Evolutionary conservation across 2,888 invertebrate species (phyloP).

Genomic region (Phlogophora meticulosa): DNA sequence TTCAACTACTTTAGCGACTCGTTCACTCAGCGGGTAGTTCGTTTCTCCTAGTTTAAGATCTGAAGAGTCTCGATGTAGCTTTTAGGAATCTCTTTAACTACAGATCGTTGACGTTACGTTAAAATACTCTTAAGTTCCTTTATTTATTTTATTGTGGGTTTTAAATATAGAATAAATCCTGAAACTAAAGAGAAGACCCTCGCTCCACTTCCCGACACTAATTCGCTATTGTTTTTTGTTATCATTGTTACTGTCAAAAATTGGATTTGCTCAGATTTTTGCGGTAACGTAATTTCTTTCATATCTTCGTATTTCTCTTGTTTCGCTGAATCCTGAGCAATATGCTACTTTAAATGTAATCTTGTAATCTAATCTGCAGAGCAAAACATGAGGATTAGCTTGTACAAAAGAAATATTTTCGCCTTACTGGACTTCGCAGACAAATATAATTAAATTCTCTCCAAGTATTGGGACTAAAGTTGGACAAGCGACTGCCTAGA

Average conservation of each 20-base stretch:
- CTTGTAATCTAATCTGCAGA: slow-evolving; percentile 68
- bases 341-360: slow-evolving; percentile 64
- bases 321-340: slow-evolving; percentile 24
- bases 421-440: slow-evolving; percentile 65
- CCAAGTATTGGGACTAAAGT: slow-evolving; percentile 64
- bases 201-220: slow-evolving; percentile 21
- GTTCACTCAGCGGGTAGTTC: slow-evolving; percentile 35
- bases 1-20: slow-evolving; percentile 46
- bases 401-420: slow-evolving; percentile 72
- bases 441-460: slow-evolving; percentile 78
- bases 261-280: slow-evolving; percentile 38
- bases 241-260: slow-evolving; percentile 48
- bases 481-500: slow-evolving; percentile 38
- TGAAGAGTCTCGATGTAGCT: slow-evolving; percentile 45
- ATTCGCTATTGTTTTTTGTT: slow-evolving; percentile 40
- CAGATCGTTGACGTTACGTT: slow-evolving; percentile 6
- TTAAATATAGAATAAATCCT: slow-evolving; percentile 13
- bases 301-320: slow-evolving; percentile 32
- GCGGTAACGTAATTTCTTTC: slow-evolving; percentile 16
- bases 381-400: slow-evolving; percentile 68
- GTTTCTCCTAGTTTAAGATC: slow-evolving; percentile 46
- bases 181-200: not conserved
- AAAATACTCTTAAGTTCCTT: not conserved
- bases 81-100: slow-evolving; percentile 35
- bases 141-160: slow-evolving; percentile 6